Evolutionary conservation across 2,113 vertebrate genomes (phyloP).

Genomic region (Sarotherodon lohbergeri): DNA sequence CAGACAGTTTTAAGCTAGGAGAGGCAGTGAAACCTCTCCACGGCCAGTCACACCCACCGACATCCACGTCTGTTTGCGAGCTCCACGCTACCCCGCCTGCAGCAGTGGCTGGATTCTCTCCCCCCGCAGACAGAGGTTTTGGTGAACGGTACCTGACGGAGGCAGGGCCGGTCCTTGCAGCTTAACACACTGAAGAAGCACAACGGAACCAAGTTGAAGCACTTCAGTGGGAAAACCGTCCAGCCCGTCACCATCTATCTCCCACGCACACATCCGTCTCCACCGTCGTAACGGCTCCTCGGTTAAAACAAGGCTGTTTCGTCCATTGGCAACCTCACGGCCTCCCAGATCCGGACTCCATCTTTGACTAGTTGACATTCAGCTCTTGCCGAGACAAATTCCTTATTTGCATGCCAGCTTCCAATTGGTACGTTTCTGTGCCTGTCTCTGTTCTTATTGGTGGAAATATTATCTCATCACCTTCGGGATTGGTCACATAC

Average conservation of each 20-base stretch:
- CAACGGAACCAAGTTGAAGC: conserved; percentile 50
- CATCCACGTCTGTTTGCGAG: conserved; percentile 24
- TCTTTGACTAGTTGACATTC: conserved; percentile 97
- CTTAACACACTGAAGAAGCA: conserved; percentile 35
- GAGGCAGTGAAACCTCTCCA: not conserved
- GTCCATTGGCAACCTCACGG: conserved; percentile 79
- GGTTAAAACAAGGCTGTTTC: conserved; percentile 45
- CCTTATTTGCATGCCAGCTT: conserved; percentile 80
- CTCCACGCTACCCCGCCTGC: conserved; percentile 71
- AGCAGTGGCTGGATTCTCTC: conserved; percentile 38
- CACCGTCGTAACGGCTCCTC: not conserved
- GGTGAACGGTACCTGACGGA: conserved; percentile 73
- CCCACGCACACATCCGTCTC: not conserved
- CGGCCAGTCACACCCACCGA: conserved; percentile 22
- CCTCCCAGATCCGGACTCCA: conserved; percentile 86
- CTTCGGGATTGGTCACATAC: conserved; percentile 68
- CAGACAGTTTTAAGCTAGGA: not conserved
- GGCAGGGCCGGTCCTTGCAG: conserved; percentile 65
- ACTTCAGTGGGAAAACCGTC: conserved; percentile 13
- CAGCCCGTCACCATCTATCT: conserved; percentile 3
- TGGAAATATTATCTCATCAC: conserved; percentile 64
- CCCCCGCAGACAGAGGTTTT: conserved; percentile 9
- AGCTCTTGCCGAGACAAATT: conserved; percentile 85
- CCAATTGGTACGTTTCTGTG: conserved; percentile 78
- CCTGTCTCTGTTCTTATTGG: conserved; percentile 79